Percentiles rank a stretch among this genome's conserved stretches.
phyloP scores from a whole-genome alignment of 2,797 vertebrate genomes.

The Octomys mimax region DNA sequence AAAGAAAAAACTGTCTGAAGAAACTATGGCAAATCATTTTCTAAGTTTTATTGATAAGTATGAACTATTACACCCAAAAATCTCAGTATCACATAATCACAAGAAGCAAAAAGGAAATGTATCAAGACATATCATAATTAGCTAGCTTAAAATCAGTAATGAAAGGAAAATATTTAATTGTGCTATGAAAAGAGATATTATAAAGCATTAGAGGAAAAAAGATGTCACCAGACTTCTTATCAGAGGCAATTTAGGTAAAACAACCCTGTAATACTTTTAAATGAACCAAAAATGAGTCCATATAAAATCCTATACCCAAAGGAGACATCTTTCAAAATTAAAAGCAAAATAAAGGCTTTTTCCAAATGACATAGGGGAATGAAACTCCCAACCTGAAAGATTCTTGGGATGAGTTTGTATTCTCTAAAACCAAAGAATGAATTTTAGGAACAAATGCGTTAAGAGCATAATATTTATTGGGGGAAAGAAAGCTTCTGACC shows the following conservation, averaged over 20 bases:
- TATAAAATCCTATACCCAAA: not conserved
- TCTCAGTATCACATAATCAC: not conserved
- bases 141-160: slow-evolving; percentile 1
- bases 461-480: no score
- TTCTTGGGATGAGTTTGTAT: no score
- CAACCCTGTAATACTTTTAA: not conserved
- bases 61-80: not conserved
- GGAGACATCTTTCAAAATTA: slow-evolving; percentile 39
- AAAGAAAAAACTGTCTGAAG: no score
- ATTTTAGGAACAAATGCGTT: no score
- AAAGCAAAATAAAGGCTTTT: slow-evolving; percentile 43
- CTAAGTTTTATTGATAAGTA: slow-evolving; percentile 55
- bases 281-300: not conserved
- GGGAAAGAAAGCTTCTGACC: no score
- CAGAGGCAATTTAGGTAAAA: not conserved
- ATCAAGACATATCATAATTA: not conserved
- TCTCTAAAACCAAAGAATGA: no score
- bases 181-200: not conserved
- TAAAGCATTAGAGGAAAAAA: not conserved
- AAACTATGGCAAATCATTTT: not conserved
- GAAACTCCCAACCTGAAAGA: no score
- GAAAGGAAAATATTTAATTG: slow-evolving; percentile 14
- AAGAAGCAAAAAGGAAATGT: slow-evolving; percentile 51
- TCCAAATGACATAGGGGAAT: no score
- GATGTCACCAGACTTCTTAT: not conserved